A percentile compares a stretch with the other conserved stretches of the same genome.
Evolutionary conservation across 2,888 invertebrate genomes (phyloP).

Genomic region (Dascillus cervinus): DNA sequence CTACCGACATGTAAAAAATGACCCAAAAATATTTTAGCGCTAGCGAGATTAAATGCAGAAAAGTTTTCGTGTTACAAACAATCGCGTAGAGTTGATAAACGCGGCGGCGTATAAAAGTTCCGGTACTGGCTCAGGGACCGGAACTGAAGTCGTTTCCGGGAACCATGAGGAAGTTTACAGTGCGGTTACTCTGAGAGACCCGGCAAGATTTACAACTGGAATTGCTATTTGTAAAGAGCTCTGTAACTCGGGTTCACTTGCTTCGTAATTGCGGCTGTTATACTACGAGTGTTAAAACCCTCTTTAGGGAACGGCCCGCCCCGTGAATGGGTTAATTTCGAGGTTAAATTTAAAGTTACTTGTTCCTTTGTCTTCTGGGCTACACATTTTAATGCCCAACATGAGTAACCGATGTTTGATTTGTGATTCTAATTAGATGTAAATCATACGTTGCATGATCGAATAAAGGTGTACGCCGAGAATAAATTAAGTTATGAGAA

Average conservation of each 20-base stretch:
- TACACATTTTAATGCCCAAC: no score
- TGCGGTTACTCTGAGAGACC: slow-evolving; percentile 23
- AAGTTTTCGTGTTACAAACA: slow-evolving; percentile 19
- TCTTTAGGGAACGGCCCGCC: no score
- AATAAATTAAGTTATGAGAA: no score
- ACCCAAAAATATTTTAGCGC: not conserved
- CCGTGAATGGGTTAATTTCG: no score
- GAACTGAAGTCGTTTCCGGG: slow-evolving; percentile 33
- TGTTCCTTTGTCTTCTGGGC: no score
- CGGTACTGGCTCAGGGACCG: slow-evolving; percentile 29
- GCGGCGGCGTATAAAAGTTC: slow-evolving; percentile 32
- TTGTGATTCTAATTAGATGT: no score
- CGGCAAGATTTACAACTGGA: slow-evolving; percentile 18
- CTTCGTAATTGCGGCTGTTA: no score
- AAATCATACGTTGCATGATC: no score
- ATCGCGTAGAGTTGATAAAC: slow-evolving; percentile 26
- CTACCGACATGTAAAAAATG: not conserved
- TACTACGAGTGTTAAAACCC: no score
- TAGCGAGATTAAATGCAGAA: slow-evolving; percentile 15
- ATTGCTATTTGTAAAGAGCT: slow-evolving; percentile 15
- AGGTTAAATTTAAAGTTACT: no score
- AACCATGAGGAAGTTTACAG: slow-evolving; percentile 25
- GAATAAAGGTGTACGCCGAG: no score
- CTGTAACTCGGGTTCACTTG: slow-evolving; percentile 14
- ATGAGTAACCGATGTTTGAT: no score